Base-by-base conservation (phyloP, 92 coral and sea anemone species). In the Siderastrea radians region DNA sequence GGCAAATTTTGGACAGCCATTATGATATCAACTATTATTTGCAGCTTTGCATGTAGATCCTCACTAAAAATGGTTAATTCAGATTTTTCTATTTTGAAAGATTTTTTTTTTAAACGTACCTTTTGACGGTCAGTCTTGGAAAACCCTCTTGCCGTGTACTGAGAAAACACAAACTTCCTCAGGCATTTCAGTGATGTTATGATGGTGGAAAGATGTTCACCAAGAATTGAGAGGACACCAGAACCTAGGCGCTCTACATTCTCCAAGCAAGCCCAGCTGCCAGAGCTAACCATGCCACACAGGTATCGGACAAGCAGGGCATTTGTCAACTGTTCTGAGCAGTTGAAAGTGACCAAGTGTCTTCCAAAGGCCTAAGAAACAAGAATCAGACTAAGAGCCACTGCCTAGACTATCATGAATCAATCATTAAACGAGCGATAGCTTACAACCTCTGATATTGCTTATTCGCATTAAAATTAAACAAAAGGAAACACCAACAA, bases 201-300 rank as follows among this genome's bases (percentile, higher is more conserved):
- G 87, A 98, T 91, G 87, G 75, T 72, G n/a, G 91, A 82, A 17
- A 98, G 82, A 57, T 98, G 95, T 77, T 95, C 95, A 38, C 95
- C 98, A 72, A 98, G 88, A 48, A 86, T 75, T 2, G 98, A 92
- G 60, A 98, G 90, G 86, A 98, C 90, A 49, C 91, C 91, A 49
- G 87, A 67, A 1, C 90, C 83, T 3, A 95, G 82, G n/a, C 88
- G 68, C 61, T 96, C 98, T 15, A 93, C 88, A 15, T 94, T 93
- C 87, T 98, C 98, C 70, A 96, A 96, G 80, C 99, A 98, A 61
- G 94, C 95, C 98, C 98, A 95, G 66, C 95, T 92, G 38, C 99
- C 99, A 7, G 98, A 84, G 26, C 85, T 77, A 50, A 98, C 51
- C 96, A 96, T 94, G 38, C 98, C 99, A 26, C 79, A 83, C 79